A percentile compares a stretch with the other conserved stretches of the same genome.
These are phyloP conservation scores for Dryococelus australis DNA, from an alignment of 2,888 invertebrate species.

Conservation along the genomic window DNA sequence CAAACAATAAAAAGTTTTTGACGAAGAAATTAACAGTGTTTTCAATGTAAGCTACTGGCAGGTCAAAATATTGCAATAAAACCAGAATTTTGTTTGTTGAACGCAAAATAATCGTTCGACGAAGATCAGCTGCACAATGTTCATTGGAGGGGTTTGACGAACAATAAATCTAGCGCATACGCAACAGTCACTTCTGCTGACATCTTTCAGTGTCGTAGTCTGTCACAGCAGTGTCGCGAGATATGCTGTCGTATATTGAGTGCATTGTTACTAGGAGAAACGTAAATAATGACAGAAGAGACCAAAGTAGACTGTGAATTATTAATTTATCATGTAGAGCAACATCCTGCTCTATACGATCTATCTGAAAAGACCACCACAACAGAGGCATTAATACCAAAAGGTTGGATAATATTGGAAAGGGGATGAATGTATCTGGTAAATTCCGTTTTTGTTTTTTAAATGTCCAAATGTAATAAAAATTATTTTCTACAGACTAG, in stretches of 20 bases:
- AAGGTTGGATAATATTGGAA: not conserved
- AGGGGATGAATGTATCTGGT: not conserved
- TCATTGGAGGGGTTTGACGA: constrained; percentile 13
- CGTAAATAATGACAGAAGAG: not conserved
- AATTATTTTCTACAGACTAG: too few relatives aligned
- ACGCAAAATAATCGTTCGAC: not conserved
- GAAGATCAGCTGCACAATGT: not conserved
- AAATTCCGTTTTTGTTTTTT: too few relatives aligned
- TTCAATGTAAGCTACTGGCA: not conserved
- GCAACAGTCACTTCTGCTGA: not conserved
- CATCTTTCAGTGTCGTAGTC: not conserved
- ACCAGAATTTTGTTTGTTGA: not conserved
- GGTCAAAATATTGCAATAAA: not conserved
- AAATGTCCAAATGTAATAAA: too few relatives aligned
- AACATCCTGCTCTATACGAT: not conserved
- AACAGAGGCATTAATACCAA: not conserved
- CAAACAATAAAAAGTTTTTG: not conserved
- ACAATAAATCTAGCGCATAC: not conserved
- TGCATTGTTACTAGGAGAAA: not conserved
- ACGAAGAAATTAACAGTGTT: not conserved
- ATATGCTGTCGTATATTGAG: not conserved
- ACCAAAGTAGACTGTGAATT: not conserved
- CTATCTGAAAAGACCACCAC: not conserved
- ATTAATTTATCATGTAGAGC: not conserved
- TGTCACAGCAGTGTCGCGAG: not conserved